These are phyloP conservation scores for Diacarnus erythraeanus DNA, from an alignment of 37 sponge, comb jelly and placozoan genomes.

Conservation along the genomic window DNA sequence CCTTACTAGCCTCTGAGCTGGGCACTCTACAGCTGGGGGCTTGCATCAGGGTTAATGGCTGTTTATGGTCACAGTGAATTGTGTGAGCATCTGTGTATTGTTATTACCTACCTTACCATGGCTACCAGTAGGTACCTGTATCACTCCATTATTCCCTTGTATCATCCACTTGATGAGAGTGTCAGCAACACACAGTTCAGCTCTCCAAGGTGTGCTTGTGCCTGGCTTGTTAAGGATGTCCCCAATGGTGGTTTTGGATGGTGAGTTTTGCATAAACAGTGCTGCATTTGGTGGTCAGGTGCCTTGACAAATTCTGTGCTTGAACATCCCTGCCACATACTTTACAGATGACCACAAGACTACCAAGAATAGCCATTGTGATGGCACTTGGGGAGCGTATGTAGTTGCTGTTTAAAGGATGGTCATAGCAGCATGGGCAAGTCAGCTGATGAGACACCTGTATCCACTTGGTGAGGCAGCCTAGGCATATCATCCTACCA, in stretches of 20 bases:
- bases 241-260: neutral
- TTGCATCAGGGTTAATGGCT: conserved; percentile 19
- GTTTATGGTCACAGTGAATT: neutral
- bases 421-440: conserved; percentile 25
- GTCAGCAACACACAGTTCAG: neutral
- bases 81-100: neutral
- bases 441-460: neutral
- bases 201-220: neutral
- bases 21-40: neutral
- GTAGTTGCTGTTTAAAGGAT: neutral
- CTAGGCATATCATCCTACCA: neutral
- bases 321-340: neutral
- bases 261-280: neutral
- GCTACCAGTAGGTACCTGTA: neutral
- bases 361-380: neutral
- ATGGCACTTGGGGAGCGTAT: neutral
- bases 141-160: neutral
- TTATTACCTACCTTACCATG: neutral
- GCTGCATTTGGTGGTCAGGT: neutral
- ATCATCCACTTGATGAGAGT: neutral
- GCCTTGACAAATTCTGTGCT: neutral
- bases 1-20: neutral
- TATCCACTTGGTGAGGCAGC: conserved; percentile 19
- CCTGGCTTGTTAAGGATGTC: conserved; percentile 5
- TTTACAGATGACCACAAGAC: neutral